A percentile compares a stretch with the other conserved stretches of the same genome.
phyloP scores from a whole-genome alignment of 2,113 vertebrate species.

The Panthera uncia region DNA sequence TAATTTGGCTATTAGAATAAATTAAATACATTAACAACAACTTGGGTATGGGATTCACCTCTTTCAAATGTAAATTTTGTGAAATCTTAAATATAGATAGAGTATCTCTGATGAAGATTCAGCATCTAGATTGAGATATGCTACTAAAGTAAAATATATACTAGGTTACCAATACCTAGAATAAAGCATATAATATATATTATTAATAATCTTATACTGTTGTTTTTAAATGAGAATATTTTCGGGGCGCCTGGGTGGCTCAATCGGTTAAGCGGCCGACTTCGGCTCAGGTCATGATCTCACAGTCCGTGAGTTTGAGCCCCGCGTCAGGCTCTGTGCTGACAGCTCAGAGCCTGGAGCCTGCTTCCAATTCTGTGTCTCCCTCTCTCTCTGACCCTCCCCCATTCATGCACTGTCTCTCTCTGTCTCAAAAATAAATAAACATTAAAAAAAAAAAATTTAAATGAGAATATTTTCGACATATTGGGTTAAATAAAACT shows the following conservation, averaged over 20 bases:
- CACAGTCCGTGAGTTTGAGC: too few relatives aligned
- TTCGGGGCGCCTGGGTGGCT: too few relatives aligned
- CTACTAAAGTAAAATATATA: background rate
- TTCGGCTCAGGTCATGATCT: too few relatives aligned
- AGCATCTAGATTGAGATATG: background rate
- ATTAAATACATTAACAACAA: background rate
- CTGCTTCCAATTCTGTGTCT: too few relatives aligned
- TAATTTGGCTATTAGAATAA: background rate
- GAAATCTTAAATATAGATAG: background rate
- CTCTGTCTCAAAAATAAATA: too few relatives aligned
- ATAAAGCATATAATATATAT: background rate
- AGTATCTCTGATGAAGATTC: background rate
- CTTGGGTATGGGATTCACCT: background rate
- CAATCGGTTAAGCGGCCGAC: too few relatives aligned
- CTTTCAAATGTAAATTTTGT: background rate
- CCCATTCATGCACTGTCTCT: too few relatives aligned
- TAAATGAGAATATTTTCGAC: background rate
- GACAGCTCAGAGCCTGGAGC: too few relatives aligned
- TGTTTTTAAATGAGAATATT: background rate
- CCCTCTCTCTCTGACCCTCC: too few relatives aligned
- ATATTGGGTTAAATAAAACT: background rate
- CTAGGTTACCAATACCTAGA: background rate
- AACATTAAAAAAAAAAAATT: too few relatives aligned
- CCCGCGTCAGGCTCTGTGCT: too few relatives aligned
- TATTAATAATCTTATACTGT: background rate